A percentile compares a stretch with the other conserved stretches of the same genome.
Conservation (phyloP, 2,113 vertebrate genomes). For the Edolisoma coerulescens region DNA sequence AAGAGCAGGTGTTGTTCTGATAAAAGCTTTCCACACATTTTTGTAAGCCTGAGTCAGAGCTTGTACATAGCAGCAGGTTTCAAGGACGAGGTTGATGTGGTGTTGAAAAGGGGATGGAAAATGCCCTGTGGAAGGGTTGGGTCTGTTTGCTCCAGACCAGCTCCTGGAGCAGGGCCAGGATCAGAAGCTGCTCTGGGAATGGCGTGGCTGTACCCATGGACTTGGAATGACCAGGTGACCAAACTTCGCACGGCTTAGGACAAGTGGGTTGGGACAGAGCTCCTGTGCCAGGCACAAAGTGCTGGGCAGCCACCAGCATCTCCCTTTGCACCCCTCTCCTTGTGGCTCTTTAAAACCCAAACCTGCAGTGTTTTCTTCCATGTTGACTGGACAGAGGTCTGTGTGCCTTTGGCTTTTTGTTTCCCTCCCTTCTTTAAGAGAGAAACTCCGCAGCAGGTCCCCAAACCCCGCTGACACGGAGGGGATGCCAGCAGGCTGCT, state of each 20-base stretch:
- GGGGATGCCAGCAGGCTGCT: conserved; percentile 3
- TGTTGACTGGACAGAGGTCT: not conserved
- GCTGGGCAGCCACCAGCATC: not conserved
- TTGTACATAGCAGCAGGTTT: not conserved
- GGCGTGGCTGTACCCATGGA: not conserved
- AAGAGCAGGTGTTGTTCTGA: not conserved
- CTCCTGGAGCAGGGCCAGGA: not conserved
- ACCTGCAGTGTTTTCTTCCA: rapidly evolving
- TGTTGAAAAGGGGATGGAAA: not conserved
- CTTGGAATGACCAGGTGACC: not conserved
- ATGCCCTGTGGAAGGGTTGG: rapidly evolving
- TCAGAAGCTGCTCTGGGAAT: not conserved
- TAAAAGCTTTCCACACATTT: not conserved
- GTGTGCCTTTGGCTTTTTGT: not conserved
- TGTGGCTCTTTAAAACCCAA: not conserved
- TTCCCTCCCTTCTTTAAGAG: not conserved
- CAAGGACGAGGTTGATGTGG: not conserved
- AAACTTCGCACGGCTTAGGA: not conserved
- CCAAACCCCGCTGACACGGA: not conserved
- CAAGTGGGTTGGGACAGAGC: rapidly evolving
- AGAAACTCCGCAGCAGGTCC: not conserved
- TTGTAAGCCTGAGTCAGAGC: not conserved
- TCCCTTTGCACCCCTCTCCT: not conserved
- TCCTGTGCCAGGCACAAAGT: rapidly evolving
- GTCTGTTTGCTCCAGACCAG: not conserved